These are phyloP conservation scores for Holotrichia oblita DNA, from an alignment of 1,140 invertebrate species.

Conservation along the genomic window DNA sequence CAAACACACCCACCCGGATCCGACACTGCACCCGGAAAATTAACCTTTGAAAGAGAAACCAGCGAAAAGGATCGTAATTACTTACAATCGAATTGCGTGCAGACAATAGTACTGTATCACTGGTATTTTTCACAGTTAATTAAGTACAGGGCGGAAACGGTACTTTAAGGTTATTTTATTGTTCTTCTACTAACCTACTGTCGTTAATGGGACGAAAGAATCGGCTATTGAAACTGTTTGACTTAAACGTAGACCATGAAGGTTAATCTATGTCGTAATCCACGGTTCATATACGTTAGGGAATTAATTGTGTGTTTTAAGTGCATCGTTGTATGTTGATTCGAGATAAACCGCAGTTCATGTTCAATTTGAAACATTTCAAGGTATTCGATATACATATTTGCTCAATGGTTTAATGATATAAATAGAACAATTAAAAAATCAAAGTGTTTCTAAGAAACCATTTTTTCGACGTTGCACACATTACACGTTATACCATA, in stretches of 20 bases:
- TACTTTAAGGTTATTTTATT: conserved; percentile 22
- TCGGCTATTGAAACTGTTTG: not conserved
- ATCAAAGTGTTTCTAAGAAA: too few relatives aligned
- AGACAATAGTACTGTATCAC: not conserved
- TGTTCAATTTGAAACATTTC: too few relatives aligned
- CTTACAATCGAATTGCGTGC: not conserved
- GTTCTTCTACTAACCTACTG: conserved; percentile 24
- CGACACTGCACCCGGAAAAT: conserved; percentile 24
- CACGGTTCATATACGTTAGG: too few relatives aligned
- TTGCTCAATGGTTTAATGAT: too few relatives aligned
- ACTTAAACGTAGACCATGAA: conserved; percentile 5
- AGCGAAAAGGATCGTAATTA: conserved; percentile 19
- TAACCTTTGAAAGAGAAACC: conserved; percentile 26
- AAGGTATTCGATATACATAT: too few relatives aligned
- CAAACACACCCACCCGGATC: conserved; percentile 34
- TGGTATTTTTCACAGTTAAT: conserved; percentile 16
- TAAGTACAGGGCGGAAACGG: not conserved
- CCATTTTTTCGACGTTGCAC: too few relatives aligned
- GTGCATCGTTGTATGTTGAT: too few relatives aligned
- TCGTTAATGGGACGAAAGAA: not conserved
- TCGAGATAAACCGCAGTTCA: too few relatives aligned
- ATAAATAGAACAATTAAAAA: too few relatives aligned
- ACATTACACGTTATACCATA: too few relatives aligned
- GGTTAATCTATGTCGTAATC: not conserved
- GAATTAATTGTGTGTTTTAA: too few relatives aligned